Base-by-base conservation (phyloP, 1,140 invertebrate genomes). In the Drosophila lowei region DNA sequence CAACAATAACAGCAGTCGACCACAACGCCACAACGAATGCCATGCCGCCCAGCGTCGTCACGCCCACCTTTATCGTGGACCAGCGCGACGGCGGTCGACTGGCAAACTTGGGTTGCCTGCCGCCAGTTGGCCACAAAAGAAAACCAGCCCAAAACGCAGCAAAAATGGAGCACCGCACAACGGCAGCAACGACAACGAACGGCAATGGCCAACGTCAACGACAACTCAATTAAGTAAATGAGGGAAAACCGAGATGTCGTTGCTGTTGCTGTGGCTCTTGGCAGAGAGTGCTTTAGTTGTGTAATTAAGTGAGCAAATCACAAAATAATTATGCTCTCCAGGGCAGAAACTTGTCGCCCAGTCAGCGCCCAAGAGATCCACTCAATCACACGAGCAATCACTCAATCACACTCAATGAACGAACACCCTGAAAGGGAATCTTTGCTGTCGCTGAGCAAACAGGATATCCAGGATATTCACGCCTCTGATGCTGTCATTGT, bases 161-260 rank as follows among this genome's bases (percentile, higher is more conserved):
- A 70, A 85, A 38, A 78, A 63, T 74, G 59, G 49, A 78, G 62
- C 70, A 42, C 11, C 59, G 30, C 43, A 66, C 64, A 76, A 54
- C 61, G 55, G 30, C 49, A 21, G 21, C 46, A 41, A 21, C 47
- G 15, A 13, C 38, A 28, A 11, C 38, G 46, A 15, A 34, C 30
- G 30, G 30, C 30, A 34, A 11, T 34, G 30, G 30, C 0, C 63
- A 66, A 59, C 61, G 57, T 48, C 61, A 66, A 63, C 68, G 54
- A 62, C 77, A 79, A 86, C 81, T 86, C 68, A 85, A 85, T 85
- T 86, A 79, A 86, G 77, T 63, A 85, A 85, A 85, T 80, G 77
- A 86, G 72, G 55, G 64, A 70, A 79, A 77, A 66, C 44, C 72
- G 23, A 67, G 77, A 60, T 72, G 77, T 72, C 76, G 57, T 25